Evolutionary conservation across 2,888 invertebrate genomes (phyloP).

Genomic region (Amphimallon solstitiale): DNA sequence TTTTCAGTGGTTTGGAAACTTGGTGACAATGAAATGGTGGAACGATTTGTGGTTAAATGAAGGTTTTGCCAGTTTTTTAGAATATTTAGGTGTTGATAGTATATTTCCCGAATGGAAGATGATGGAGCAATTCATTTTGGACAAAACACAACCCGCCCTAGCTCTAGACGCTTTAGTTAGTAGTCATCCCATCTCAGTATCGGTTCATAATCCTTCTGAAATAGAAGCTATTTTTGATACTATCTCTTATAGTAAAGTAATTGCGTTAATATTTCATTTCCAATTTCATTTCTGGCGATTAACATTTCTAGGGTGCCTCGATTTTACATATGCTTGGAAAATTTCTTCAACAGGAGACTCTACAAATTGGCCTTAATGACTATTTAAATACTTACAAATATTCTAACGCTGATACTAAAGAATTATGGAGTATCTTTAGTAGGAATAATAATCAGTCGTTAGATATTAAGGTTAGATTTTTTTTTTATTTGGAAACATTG

Average conservation of each 20-base stretch:
- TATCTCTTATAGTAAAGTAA: slow-evolving; percentile 78
- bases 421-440: slow-evolving; percentile 82
- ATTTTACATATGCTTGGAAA: slow-evolving; percentile 78
- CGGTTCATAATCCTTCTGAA: slow-evolving; percentile 74
- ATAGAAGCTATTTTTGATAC: slow-evolving; percentile 80
- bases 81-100: slow-evolving; percentile 76
- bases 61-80: slow-evolving; percentile 85
- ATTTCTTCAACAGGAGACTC: slow-evolving; percentile 72
- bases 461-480: slow-evolving; percentile 68
- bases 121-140: slow-evolving; percentile 77
- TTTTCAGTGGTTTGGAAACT: slow-evolving; percentile 83
- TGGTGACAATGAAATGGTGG: slow-evolving; percentile 96
- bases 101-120: slow-evolving; percentile 74
- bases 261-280: slow-evolving; percentile 1
- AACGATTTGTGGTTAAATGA: slow-evolving; percentile 92
- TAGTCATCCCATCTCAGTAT: slow-evolving; percentile 77
- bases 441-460: slow-evolving; percentile 71
- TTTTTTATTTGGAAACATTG: not conserved
- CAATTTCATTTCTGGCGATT: not conserved
- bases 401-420: slow-evolving; percentile 79
- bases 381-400: slow-evolving; percentile 77
- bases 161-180: slow-evolving; percentile 75
- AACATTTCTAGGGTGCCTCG: slow-evolving; percentile 70
- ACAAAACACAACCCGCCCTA: slow-evolving; percentile 75
- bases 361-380: slow-evolving; percentile 72